Percentiles rank a stretch among this genome's conserved stretches.
Conservation (phyloP, 2,113 vertebrate species). For the Gopherus flavomarginatus region DNA sequence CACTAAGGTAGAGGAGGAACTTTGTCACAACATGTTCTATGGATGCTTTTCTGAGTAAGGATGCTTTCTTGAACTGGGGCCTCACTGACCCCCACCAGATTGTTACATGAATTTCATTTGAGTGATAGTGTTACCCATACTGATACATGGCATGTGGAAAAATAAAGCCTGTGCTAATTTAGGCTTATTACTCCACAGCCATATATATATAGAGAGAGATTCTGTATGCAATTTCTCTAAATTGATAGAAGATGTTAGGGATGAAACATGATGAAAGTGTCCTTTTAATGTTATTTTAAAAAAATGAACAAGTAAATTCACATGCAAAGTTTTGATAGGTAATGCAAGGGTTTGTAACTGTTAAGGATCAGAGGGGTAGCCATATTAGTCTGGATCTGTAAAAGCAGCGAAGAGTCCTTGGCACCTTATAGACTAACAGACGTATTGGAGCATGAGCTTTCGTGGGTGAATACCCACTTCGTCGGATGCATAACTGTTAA, state of each 20-base stretch:
- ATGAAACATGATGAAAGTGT: constrained; percentile 16
- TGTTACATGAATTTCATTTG: not conserved
- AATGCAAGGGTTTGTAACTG: constrained; percentile 52
- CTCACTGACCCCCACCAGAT: not conserved
- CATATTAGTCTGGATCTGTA: no score
- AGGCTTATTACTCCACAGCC: constrained; percentile 20
- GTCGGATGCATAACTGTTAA: not conserved
- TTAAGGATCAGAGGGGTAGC: not conserved
- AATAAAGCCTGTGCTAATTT: constrained; percentile 15
- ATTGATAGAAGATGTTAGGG: constrained; percentile 35
- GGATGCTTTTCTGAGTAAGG: not conserved
- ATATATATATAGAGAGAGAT: constrained; percentile 4
- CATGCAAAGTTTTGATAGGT: constrained; percentile 64
- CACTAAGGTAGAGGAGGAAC: no score
- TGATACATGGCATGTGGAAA: not conserved
- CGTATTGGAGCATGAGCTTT: no score
- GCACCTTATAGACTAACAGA: no score
- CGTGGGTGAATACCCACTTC: no score
- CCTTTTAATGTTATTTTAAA: constrained; percentile 43
- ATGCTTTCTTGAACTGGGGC: not conserved
- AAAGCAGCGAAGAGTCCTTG: no score
- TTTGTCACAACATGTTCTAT: not conserved
- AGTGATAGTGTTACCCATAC: not conserved
- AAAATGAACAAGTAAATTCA: constrained; percentile 37
- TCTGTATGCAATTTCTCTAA: constrained; percentile 16